Evolutionary conservation across 2,888 invertebrate genomes (phyloP).

Genomic region (Theretra japonica): DNA sequence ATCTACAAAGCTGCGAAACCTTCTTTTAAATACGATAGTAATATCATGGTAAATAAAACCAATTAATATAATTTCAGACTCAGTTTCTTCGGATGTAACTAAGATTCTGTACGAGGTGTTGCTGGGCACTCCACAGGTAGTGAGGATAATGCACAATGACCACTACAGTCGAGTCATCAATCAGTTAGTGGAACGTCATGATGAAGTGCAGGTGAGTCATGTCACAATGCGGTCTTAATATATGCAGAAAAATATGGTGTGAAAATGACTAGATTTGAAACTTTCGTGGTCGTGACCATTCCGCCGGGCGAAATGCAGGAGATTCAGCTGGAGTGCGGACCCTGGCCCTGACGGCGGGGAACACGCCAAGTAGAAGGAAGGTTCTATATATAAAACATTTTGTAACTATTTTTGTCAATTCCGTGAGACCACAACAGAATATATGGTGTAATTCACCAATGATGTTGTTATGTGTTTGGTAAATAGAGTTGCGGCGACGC

Average conservation of each 20-base stretch:
- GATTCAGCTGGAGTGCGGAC: too few relatives aligned
- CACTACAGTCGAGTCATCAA: conserved; percentile 48
- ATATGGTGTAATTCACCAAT: not conserved
- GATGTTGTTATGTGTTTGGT: not conserved
- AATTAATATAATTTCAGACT: conserved; percentile 49
- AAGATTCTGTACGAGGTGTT: conserved; percentile 55
- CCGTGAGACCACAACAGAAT: too few relatives aligned
- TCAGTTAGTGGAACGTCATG: conserved; percentile 49
- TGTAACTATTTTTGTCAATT: too few relatives aligned
- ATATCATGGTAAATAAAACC: not conserved
- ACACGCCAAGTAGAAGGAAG: too few relatives aligned
- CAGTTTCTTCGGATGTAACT: conserved; percentile 43
- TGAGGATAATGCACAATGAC: conserved; percentile 60
- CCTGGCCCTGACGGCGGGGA: too few relatives aligned
- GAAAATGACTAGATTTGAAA: too few relatives aligned
- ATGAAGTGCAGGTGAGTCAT: conserved; percentile 52
- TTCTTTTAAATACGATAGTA: too few relatives aligned
- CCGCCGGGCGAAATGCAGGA: too few relatives aligned
- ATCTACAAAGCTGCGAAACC: too few relatives aligned
- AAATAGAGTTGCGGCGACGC: conserved; percentile 47
- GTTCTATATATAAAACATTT: too few relatives aligned
- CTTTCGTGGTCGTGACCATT: too few relatives aligned
- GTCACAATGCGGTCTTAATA: not conserved
- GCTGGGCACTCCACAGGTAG: conserved; percentile 55
- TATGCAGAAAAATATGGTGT: not conserved